A percentile compares a stretch with the other conserved stretches of the same genome.
These are phyloP conservation scores for Lasaia peninsularis DNA, from an alignment of 1,140 invertebrate species.

Conservation along the genomic window DNA sequence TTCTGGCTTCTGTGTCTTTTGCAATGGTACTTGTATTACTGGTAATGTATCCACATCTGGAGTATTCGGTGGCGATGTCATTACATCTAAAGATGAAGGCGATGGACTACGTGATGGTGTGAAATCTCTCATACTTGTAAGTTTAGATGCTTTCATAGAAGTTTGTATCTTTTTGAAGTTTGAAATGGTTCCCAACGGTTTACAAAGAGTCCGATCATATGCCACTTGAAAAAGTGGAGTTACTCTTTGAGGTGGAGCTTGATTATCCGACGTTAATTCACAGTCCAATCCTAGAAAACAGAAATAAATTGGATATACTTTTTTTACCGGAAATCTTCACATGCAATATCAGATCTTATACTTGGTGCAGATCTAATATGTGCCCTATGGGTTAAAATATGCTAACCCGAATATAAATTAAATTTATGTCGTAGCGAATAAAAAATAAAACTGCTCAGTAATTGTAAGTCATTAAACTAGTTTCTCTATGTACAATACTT, in stretches of 20 bases:
- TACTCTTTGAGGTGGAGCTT: conserved; percentile 72
- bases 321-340: conserved; percentile 19
- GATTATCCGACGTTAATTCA: conserved; percentile 33
- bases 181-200: conserved; percentile 52
- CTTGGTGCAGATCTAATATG: neutral
- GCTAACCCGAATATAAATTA: too few relatives aligned
- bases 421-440: too few relatives aligned
- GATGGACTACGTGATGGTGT: conserved; percentile 48
- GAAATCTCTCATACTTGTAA: conserved; percentile 17
- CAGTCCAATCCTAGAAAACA: conserved; percentile 62
- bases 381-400: neutral
- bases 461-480: neutral
- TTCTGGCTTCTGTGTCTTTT: conserved; percentile 24
- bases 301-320: conserved; percentile 43
- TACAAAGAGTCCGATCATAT: conserved; percentile 63
- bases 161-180: conserved; percentile 48
- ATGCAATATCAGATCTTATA: conserved; percentile 25
- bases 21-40: conserved; percentile 6
- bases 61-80: conserved; percentile 23
- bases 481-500: too few relatives aligned
- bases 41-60: conserved; percentile 1
- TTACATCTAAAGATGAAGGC: conserved; percentile 28
- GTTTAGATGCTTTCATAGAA: conserved; percentile 13
- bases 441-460: neutral
- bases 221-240: conserved; percentile 66